Conservation (phyloP, 2,888 invertebrate species). For the Aspidiotus destructor region DNA sequence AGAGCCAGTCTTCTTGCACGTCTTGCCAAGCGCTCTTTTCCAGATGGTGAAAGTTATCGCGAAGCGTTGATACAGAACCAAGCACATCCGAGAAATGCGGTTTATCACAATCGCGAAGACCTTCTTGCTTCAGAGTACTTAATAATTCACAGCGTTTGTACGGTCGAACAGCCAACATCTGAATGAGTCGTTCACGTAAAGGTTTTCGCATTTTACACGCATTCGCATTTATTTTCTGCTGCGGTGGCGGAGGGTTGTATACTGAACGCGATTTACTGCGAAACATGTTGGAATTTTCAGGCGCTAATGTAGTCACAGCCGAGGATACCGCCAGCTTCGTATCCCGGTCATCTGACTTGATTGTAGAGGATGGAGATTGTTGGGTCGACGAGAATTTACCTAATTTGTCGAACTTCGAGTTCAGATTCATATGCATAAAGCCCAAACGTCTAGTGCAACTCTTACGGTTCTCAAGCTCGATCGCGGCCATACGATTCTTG, state of each 20-base stretch:
- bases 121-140: constrained; percentile 73
- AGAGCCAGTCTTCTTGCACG: constrained; percentile 88
- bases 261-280: constrained; percentile 12
- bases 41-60: constrained; percentile 82
- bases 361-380: neutral
- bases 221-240: constrained; percentile 5
- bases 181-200: constrained; percentile 60
- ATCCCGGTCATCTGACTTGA: neutral
- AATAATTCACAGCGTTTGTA: constrained; percentile 88
- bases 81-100: constrained; percentile 65
- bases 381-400: constrained; percentile 4
- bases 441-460: constrained; percentile 21
- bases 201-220: constrained; percentile 30
- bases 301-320: neutral
- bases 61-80: constrained; percentile 53
- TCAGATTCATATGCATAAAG: constrained; percentile 8
- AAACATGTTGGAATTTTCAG: constrained; percentile 16
- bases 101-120: constrained; percentile 73
- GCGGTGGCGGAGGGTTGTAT: constrained; percentile 14
- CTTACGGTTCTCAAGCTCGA: constrained; percentile 85
- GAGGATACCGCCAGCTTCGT: neutral
- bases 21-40: constrained; percentile 84
- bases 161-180: constrained; percentile 82
- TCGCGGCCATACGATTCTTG: constrained; percentile 79
- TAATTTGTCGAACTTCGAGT: constrained; percentile 12